Percentiles rank a stretch among this genome's conserved stretches.
Conservation (phyloP, 2,797 vertebrate genomes). For the Lepilemur ruficaudatus region DNA sequence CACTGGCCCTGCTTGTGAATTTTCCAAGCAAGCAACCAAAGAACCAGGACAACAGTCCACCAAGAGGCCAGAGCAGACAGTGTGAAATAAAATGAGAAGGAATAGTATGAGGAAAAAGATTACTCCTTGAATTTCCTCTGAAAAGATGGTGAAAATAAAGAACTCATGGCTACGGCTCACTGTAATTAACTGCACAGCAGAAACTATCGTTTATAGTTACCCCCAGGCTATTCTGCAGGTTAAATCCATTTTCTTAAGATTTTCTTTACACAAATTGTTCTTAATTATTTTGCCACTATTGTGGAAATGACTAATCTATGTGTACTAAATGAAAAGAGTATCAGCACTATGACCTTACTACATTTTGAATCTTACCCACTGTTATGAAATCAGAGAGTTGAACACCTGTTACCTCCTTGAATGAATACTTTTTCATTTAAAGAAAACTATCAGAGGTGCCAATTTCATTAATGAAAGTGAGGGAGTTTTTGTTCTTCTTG, state of each 20-base stretch:
- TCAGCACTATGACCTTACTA: neutral
- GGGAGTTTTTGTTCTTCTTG: neutral
- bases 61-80: too few species aligned
- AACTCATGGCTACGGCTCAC: neutral
- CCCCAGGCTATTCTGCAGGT: neutral
- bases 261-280: neutral
- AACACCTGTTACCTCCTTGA: neutral
- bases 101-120: neutral
- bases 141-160: neutral
- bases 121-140: neutral
- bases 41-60: too few species aligned
- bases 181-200: neutral
- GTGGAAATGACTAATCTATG: neutral
- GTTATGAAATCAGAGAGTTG: neutral
- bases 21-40: too few species aligned
- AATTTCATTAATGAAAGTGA: neutral
- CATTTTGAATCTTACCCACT: neutral
- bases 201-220: neutral
- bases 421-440: neutral
- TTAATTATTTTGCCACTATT: slow-evolving; percentile 5
- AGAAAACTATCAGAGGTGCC: neutral
- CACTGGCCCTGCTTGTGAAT: too few species aligned
- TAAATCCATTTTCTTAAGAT: neutral
- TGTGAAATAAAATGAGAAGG: neutral
- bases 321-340: neutral